Base-by-base conservation (phyloP, 2,888 invertebrate genomes). In the Pyrochroa serraticornis region DNA sequence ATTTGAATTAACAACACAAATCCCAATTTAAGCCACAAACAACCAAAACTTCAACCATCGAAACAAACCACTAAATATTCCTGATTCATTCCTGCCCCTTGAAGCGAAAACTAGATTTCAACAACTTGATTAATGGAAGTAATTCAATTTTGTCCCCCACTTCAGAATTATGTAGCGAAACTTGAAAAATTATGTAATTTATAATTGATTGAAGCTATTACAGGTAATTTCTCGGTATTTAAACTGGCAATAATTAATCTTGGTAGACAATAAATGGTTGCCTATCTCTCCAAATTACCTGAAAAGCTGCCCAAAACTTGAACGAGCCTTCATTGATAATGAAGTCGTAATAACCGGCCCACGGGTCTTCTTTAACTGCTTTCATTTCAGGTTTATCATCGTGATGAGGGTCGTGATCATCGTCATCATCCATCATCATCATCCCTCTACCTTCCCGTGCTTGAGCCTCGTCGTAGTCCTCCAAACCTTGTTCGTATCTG, bases 281-380 rank as follows among this genome's bases (percentile, higher is more conserved):
- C 38, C 13, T 38, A 32, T 8, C 12, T 22, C 8, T 5, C 22
- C 22, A n/a, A 12, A 13, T 78, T 77, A 91, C 92, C 84, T 93
- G 92, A 77, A 93, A 93, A 6, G 84, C 90, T 33, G 92, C 91
- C 92, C 92, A 93, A 79, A 93, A 93, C 75, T 93, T 93, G 79
- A 92, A 93, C 10, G 92, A 92, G 1, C 92, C 92, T 75, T 93
- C 93, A 71, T 91, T 93, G 72, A 93, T 92, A 65, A 92, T 84
- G 79, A 93, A 93, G 77, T 93, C 92, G 74, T 92, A 92, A 78
- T 93, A 93, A 0, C 90, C 89, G 33, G 86, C 87, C 85, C 91
- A 89, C 46, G 90, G 89, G 75, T 91, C 91, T 30, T 82, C 81
- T 77, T 86, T 86, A 8, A 84, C 81, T 63, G 83, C 83, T 5